A percentile compares a stretch with the other conserved stretches of the same genome.
phyloP scores from a whole-genome alignment of 2,797 vertebrate genomes.

The Capromys pilorides region DNA sequence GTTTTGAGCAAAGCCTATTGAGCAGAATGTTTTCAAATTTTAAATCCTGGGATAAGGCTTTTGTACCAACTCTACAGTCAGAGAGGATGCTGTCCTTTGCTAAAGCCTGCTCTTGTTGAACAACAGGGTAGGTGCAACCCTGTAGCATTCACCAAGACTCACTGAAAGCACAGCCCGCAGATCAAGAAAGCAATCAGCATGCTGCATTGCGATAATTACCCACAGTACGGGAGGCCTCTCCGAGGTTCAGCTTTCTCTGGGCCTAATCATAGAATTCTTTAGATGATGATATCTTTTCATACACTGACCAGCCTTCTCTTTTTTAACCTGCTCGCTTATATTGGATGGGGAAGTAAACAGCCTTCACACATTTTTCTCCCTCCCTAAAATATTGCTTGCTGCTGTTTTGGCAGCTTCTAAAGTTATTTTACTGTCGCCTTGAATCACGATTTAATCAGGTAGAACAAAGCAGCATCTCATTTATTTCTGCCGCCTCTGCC shows the following conservation, averaged over 20 bases:
- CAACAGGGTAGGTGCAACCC: slow-evolving; percentile 72
- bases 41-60: slow-evolving; percentile 54
- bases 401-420: slow-evolving; percentile 79
- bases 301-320: slow-evolving; percentile 74
- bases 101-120: slow-evolving; percentile 82
- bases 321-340: slow-evolving; percentile 83
- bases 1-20: slow-evolving; percentile 9
- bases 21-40: slow-evolving; percentile 13
- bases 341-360: slow-evolving; percentile 81
- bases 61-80: slow-evolving; percentile 57
- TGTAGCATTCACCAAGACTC: slow-evolving; percentile 79
- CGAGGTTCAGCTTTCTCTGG: slow-evolving; percentile 83
- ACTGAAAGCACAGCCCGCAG: slow-evolving; percentile 79
- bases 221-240: slow-evolving; percentile 84
- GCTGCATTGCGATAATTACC: slow-evolving; percentile 87
- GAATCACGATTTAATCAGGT: slow-evolving; percentile 84
- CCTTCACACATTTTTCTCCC: slow-evolving; percentile 68
- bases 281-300: slow-evolving; percentile 83
- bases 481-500: slow-evolving; percentile 82
- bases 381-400: slow-evolving; percentile 69
- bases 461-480: slow-evolving; percentile 85
- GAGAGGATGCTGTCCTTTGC: slow-evolving; percentile 76
- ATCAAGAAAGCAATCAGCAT: slow-evolving; percentile 89
- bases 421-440: slow-evolving; percentile 85
- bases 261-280: slow-evolving; percentile 87